Evolutionary conservation across 2,888 invertebrate genomes (phyloP).

Genomic region (Epistrophe grossulariae): DNA sequence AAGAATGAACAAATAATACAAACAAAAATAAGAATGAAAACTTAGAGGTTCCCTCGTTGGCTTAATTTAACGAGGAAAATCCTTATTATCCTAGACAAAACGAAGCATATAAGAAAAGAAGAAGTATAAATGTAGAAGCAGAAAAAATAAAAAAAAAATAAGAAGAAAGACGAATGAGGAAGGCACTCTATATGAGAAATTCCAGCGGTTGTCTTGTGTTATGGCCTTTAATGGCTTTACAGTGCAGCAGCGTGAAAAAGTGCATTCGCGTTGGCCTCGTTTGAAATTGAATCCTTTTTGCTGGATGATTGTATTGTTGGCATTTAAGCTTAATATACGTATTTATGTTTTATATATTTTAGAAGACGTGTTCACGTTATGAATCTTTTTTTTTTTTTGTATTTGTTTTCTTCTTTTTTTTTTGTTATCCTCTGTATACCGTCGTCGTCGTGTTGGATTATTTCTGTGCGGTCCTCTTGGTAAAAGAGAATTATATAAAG

Average conservation of each 20-base stretch:
- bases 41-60: conserved; percentile 24
- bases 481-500: background rate
- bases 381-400: conserved; percentile 16
- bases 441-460: background rate
- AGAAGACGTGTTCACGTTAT: conserved; percentile 57
- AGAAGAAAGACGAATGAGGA: background rate
- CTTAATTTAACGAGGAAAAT: conserved; percentile 70
- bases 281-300: conserved; percentile 51
- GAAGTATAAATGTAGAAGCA: background rate
- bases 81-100: conserved; percentile 43
- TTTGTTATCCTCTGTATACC: background rate
- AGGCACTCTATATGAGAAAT: conserved; percentile 27
- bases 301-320: conserved; percentile 52
- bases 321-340: conserved; percentile 42
- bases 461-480: background rate
- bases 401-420: background rate
- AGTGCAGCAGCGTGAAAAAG: conserved; percentile 53
- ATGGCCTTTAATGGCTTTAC: conserved; percentile 36
- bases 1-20: conserved; percentile 9
- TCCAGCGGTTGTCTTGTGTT: conserved; percentile 62
- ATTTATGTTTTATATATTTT: conserved; percentile 33
- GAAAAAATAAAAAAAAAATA: background rate
- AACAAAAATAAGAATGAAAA: conserved; percentile 6
- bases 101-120: conserved; percentile 5
- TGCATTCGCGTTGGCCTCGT: conserved; percentile 71